phyloP scores from a whole-genome alignment of 1,140 invertebrate genomes.

The Leptinotarsa texana region DNA sequence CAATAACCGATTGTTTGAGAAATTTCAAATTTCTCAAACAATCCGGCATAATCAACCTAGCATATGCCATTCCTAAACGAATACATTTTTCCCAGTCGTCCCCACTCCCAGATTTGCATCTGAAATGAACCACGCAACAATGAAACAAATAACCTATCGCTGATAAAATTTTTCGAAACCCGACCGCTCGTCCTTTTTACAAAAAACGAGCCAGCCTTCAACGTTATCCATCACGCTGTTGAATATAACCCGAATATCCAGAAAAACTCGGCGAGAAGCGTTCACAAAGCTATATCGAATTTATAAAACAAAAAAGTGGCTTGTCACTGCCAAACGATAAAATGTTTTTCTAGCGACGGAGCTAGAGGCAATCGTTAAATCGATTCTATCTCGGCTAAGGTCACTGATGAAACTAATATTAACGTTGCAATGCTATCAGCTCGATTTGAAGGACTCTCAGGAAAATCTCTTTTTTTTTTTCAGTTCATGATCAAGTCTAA shows the following conservation, averaged over 20 bases:
- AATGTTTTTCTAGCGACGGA: not conserved
- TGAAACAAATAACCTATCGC: not conserved
- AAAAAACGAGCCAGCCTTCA: not conserved
- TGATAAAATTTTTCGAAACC: not conserved
- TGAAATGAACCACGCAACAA: not conserved
- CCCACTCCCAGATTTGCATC: too few species aligned
- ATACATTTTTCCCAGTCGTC: too few species aligned
- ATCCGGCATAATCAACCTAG: too few species aligned
- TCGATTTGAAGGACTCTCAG: too few species aligned
- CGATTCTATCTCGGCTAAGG: not conserved
- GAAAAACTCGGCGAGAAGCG: not conserved
- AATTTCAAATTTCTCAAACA: too few species aligned
- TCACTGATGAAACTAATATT: not conserved
- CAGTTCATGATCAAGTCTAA: too few species aligned
- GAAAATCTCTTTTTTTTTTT: too few species aligned
- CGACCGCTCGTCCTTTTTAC: not conserved
- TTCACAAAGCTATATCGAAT: conserved; percentile 8
- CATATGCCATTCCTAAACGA: too few species aligned
- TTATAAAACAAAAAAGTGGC: not conserved
- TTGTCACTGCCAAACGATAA: not conserved
- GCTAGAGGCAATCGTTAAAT: not conserved
- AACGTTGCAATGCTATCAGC: not conserved
- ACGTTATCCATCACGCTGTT: not conserved
- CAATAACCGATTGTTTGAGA: too few species aligned
- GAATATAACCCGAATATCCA: conserved; percentile 1